phyloP scores from a whole-genome alignment of 2,113 vertebrate species.

The Limanda limanda region DNA sequence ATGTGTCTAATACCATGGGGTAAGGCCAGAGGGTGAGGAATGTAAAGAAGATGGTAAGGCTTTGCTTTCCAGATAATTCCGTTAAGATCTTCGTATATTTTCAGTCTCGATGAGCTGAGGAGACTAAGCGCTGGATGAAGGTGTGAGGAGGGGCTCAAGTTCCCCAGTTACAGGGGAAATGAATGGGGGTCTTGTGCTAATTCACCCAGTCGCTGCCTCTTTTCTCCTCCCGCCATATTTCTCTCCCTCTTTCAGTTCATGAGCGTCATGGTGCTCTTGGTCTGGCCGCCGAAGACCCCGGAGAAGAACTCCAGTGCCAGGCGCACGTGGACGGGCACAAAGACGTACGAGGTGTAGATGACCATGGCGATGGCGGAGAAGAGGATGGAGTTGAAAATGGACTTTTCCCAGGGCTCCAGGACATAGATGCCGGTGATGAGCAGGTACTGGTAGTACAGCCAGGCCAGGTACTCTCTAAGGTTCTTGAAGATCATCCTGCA shows the following conservation, averaged over 20 bases:
- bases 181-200: conserved; percentile 10
- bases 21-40: conserved; percentile 46
- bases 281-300: conserved; percentile 86
- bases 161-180: conserved; percentile 6
- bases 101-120: conserved; percentile 31
- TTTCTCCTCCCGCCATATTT: neutral
- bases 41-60: conserved; percentile 54
- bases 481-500: conserved; percentile 88
- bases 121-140: neutral
- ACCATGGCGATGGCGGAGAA: conserved; percentile 93
- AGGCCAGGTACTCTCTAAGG: conserved; percentile 90
- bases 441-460: conserved; percentile 98
- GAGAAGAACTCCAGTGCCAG: conserved; percentile 95
- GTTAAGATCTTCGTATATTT: conserved; percentile 44
- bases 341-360: conserved; percentile 94
- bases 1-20: conserved; percentile 56
- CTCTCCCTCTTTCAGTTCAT: conserved; percentile 80
- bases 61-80: conserved; percentile 47
- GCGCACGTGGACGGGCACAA: conserved; percentile 92
- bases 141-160: conserved; percentile 2
- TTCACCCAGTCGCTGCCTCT: conserved; percentile 1
- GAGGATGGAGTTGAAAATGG: conserved; percentile 92
- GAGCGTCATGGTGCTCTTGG: conserved; percentile 79
- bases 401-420: conserved; percentile 96
- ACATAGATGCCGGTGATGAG: conserved; percentile 96